Evolutionary conservation across 2,113 vertebrate species (phyloP).

Genomic region (Leptosomus discolor): DNA sequence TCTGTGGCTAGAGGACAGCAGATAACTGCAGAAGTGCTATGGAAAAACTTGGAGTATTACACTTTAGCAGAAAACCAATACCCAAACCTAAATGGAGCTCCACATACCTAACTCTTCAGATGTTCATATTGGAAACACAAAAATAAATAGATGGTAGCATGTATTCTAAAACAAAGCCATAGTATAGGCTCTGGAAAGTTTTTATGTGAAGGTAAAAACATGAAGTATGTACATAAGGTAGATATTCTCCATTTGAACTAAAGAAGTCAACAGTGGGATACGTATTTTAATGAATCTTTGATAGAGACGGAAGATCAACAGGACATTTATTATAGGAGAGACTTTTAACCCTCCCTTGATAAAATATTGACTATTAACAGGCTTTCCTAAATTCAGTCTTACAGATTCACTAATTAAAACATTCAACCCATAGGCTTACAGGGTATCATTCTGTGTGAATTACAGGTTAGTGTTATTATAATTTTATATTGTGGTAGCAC

Average conservation of each 20-base stretch:
- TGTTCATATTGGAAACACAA: not conserved
- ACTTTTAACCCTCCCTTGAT: not conserved
- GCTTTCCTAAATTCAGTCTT: not conserved
- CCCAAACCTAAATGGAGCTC: not conserved
- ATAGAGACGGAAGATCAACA: not conserved
- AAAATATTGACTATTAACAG: not conserved
- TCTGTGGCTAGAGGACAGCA: not conserved
- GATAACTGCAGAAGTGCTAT: not conserved
- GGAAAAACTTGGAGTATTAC: not conserved
- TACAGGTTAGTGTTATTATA: not conserved
- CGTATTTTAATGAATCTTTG: not conserved
- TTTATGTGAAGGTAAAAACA: not conserved
- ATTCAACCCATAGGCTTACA: not conserved
- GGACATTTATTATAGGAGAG: not conserved
- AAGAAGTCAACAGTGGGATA: not conserved
- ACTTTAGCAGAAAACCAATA: not conserved
- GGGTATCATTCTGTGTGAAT: not conserved
- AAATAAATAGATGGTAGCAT: not conserved
- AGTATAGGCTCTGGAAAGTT: not conserved
- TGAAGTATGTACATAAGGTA: not conserved
- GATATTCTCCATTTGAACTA: not conserved
- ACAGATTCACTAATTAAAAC: not conserved
- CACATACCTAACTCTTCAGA: not conserved
- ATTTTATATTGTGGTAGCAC: not conserved
- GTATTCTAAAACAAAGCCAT: not conserved